These are phyloP conservation scores for Drosophila histrio DNA, from an alignment of 2,888 invertebrate species.

Conservation along the genomic window DNA sequence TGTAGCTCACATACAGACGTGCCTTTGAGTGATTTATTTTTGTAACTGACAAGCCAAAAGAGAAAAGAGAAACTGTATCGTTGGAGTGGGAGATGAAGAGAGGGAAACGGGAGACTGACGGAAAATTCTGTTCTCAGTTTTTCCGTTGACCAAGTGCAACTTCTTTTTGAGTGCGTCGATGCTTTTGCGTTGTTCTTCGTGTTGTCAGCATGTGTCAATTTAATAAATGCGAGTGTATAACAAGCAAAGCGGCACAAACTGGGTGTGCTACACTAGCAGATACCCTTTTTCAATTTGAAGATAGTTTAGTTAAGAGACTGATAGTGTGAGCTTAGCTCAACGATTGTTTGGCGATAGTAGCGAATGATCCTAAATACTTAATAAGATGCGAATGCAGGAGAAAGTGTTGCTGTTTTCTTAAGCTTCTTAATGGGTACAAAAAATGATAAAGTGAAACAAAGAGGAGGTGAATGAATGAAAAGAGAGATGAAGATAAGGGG, in stretches of 20 bases:
- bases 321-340: background rate
- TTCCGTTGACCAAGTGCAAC: conserved; percentile 3
- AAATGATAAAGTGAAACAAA: conserved; percentile 50
- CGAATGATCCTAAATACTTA: too few relatives aligned
- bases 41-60: conserved; percentile 21
- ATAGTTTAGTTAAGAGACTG: background rate
- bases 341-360: too few relatives aligned
- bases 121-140: background rate
- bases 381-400: too few relatives aligned
- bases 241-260: background rate
- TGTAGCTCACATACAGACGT: conserved; percentile 24
- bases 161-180: conserved; percentile 18
- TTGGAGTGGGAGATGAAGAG: background rate
- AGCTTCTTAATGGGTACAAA: conserved; percentile 17
- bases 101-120: background rate
- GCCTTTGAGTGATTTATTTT: conserved; percentile 68
- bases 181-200: conserved; percentile 8
- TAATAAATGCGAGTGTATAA: conserved; percentile 60
- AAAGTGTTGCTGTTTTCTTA: background rate
- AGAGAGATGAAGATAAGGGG: conserved; percentile 4
- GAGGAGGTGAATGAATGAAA: background rate
- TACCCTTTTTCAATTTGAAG: background rate
- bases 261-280: background rate
- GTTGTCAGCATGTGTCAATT: conserved; percentile 78
- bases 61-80: conserved; percentile 4